Evolutionary conservation across 2,888 invertebrate species (phyloP), one percentile per base, ranked within the genome.

Genomic region (Pyrrhia umbra): DNA sequence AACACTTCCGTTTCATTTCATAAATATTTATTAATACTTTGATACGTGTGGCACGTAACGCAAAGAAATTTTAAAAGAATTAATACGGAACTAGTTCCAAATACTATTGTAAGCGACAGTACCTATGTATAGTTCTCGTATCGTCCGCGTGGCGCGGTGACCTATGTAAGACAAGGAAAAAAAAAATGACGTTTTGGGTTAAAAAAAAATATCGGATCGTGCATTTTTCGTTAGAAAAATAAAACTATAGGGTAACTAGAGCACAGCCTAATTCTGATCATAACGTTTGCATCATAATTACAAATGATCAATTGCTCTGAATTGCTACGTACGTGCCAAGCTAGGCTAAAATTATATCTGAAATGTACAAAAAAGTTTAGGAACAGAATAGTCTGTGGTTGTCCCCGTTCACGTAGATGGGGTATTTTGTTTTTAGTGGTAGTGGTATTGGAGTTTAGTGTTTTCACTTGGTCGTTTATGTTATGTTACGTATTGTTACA

Each of bases 401-500:
- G 75, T 61, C 69, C 79, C 56, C 68, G 27, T 62, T 79, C 72
- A 79, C 79, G 79, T 79, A 79, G 30, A 45, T 62, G 51, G 21
- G 51, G 40, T 52, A 67, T 61, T 65, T 72, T 52, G 60, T 68
- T 64, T 75, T 52, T 62, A 52, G 43, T 37, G 20, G 20, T 10
- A 30, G 25, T 42, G 16, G 30, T 54, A 50, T 39, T 58, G 52
- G 51, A 63, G 56, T 57, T 37, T 67, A 16, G 34, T 27, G 50
- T 68, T 72, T 72, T 72, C 58, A 62, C 55, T 55, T 10, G 13
- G 40, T 43, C 15, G 9, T 46, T 34, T 34, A 15, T 6, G 23
- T 39, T 50, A 6, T 43, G 10, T 61, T 71, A 55, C 60, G 42
- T 52, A 18, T 42, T 30, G 15, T 42, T 23, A 47, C 20, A 6